Evolutionary conservation across 53 echinoderm and acorn worm species (phyloP).

Genomic region (Echinarachnius parma): DNA sequence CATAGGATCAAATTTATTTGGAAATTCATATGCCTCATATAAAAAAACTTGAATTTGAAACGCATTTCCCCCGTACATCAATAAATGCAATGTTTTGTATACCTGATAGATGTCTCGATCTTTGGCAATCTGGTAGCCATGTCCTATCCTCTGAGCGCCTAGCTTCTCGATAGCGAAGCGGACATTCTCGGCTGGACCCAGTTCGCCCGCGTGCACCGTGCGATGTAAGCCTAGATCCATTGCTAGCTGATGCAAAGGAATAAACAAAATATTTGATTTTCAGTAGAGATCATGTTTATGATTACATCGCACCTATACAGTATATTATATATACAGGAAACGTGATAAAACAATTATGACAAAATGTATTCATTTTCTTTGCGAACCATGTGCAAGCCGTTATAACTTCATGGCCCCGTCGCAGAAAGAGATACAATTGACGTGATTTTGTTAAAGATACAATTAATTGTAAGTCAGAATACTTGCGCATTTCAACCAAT

Average conservation of each 20-base stretch:
- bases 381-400: neutral
- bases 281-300: no score
- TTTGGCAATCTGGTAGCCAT: slow-evolving; percentile 11
- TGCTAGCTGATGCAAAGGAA: slow-evolving; percentile 2
- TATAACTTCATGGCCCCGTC: no score
- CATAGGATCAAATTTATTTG: neutral
- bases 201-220: slow-evolving; percentile 17
- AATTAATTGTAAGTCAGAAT: no score
- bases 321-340: neutral
- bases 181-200: slow-evolving; percentile 22
- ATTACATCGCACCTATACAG: no score
- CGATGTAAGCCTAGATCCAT: neutral
- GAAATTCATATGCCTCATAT: neutral
- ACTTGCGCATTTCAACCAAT: no score
- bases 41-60: no score
- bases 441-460: no score
- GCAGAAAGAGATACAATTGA: no score
- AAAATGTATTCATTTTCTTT: neutral
- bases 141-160: slow-evolving; percentile 12
- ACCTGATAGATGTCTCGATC: slow-evolving; percentile 18
- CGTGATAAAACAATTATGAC: neutral
- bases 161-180: slow-evolving; percentile 9
- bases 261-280: no score
- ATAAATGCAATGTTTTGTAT: no score
- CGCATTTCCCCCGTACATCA: no score